Percentiles rank a stretch among this genome's conserved stretches.
Evolutionary conservation across 2,113 vertebrate genomes (phyloP).

Genomic region (Motacilla alba): DNA sequence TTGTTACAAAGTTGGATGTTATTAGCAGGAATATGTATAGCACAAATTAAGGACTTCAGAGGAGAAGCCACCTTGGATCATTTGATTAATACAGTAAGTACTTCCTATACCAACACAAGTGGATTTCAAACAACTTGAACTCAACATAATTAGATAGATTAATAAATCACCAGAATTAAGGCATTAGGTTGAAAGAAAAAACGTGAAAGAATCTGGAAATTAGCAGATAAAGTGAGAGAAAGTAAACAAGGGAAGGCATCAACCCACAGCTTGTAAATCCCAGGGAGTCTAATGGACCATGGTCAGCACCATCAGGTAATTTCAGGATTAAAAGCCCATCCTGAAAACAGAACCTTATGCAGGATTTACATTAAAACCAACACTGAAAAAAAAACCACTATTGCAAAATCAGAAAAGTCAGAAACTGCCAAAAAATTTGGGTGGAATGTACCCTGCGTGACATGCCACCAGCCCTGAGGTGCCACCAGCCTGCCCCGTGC

Average conservation of each 20-base stretch:
- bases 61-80: not conserved
- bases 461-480: fast-evolving
- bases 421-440: not conserved
- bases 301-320: not conserved
- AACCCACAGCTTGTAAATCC: fast-evolving
- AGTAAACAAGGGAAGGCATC: not conserved
- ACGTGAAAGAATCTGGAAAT: not conserved
- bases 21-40: not conserved
- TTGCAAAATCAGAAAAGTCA: not conserved
- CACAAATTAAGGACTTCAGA: conserved; percentile 38
- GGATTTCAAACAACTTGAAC: conserved; percentile 54
- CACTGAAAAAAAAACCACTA: not conserved
- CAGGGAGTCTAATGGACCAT: fast-evolving
- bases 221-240: not conserved
- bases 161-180: conserved; percentile 36
- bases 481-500: fast-evolving
- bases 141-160: conserved; percentile 2
- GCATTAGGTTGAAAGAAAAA: conserved; percentile 9
- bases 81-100: conserved; percentile 43
- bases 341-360: not conserved
- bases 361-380: not conserved
- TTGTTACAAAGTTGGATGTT: not conserved
- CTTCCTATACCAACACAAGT: conserved; percentile 29
- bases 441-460: not conserved
- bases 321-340: not conserved